Conservation (phyloP, 2,113 vertebrate genomes). For the Ceyx melanurus region DNA sequence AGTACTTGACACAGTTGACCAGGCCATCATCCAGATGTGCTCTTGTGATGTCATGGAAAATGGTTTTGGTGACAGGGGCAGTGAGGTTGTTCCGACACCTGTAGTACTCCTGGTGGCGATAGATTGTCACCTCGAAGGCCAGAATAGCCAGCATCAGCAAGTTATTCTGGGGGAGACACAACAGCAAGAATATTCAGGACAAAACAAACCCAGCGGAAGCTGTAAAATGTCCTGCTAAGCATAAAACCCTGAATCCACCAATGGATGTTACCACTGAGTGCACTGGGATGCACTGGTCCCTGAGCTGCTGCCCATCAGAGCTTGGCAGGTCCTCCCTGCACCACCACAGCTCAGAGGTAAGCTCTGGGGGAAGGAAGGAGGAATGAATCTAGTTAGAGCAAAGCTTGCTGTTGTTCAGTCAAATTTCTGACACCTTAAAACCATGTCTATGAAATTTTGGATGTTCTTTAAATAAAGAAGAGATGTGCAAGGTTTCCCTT, state of each 20-base stretch:
- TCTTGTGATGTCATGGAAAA: slow-evolving; percentile 94
- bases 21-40: slow-evolving; percentile 93
- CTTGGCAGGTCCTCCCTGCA: neutral
- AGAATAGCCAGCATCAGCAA: slow-evolving; percentile 91
- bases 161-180: slow-evolving; percentile 81
- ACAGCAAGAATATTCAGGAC: neutral
- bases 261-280: neutral
- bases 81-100: slow-evolving; percentile 90
- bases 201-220: neutral
- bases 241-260: neutral
- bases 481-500: neutral
- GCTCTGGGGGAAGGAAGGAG: neutral
- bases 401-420: neutral
- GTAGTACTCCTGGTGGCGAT: slow-evolving; percentile 93
- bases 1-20: slow-evolving; percentile 92
- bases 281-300: neutral
- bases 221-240: neutral
- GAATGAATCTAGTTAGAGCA: neutral
- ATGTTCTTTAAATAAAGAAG: neutral
- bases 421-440: neutral
- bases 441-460: neutral
- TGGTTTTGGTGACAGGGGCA: slow-evolving; percentile 86
- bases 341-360: neutral
- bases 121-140: slow-evolving; percentile 94
- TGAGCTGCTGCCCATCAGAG: neutral